Percentiles rank a stretch among this genome's conserved stretches.
Conservation (phyloP, 2,113 vertebrate species). For the Haplotaxodon microlepis region DNA sequence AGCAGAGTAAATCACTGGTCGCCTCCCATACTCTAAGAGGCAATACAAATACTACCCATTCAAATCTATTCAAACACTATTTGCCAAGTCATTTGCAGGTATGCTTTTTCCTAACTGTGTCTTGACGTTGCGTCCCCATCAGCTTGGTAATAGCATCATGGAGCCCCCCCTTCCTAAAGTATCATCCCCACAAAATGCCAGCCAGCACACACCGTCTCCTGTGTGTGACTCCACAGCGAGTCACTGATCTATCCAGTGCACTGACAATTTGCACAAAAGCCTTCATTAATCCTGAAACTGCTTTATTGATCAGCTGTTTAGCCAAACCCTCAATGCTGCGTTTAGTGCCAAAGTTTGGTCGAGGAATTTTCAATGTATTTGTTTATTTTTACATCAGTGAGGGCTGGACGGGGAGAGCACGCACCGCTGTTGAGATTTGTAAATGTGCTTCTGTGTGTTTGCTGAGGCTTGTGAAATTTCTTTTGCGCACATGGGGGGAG, state of each 20-base stretch:
- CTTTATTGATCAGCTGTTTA: not conserved
- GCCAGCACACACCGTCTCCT: not conserved
- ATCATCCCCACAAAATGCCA: not conserved
- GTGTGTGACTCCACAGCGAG: not conserved
- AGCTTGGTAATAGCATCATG: not conserved
- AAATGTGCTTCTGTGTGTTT: slow-evolving; percentile 33
- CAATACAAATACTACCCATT: not conserved
- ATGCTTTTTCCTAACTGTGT: not conserved
- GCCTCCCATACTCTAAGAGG: not conserved
- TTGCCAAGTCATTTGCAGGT: not conserved
- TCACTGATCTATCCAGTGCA: not conserved
- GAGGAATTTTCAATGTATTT: not conserved
- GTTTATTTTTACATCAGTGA: not conserved
- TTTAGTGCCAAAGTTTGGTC: not conserved
- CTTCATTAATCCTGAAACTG: slow-evolving; percentile 13
- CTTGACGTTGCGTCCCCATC: not conserved
- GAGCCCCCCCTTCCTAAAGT: not conserved
- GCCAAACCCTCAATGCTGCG: not conserved
- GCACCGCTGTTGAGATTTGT: not conserved
- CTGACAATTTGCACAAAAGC: not conserved
- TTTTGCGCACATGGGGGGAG: slow-evolving; percentile 28
- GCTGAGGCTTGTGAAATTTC: slow-evolving; percentile 41
- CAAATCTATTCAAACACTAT: not conserved
- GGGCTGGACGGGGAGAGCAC: not conserved
- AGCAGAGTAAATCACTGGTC: not conserved